Conservation (phyloP, 1,140 invertebrate species). For the Vanessa atalanta region DNA sequence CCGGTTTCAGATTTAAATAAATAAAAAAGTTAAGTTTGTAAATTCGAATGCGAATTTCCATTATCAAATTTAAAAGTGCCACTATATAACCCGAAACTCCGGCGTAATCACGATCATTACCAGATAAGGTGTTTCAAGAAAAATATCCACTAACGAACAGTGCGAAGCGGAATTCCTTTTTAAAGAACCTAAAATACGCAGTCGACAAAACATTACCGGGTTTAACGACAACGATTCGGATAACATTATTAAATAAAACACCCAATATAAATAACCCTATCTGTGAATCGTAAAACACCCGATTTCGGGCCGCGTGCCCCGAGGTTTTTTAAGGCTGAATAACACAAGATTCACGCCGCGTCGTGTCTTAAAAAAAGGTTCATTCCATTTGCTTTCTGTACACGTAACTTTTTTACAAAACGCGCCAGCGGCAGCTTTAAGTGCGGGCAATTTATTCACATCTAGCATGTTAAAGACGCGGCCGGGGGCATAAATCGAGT, state of each 20-base stretch:
- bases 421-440: constrained; percentile 36
- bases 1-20: constrained; percentile 6
- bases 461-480: constrained; percentile 45
- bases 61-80: constrained; percentile 24
- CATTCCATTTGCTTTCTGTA: constrained; percentile 40
- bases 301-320: constrained; percentile 49
- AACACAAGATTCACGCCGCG: constrained; percentile 44
- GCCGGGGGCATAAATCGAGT: constrained; percentile 56
- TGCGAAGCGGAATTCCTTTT: constrained; percentile 24
- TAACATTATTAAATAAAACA: constrained; percentile 68
- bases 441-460: constrained; percentile 50
- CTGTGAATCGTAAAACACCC: constrained; percentile 59
- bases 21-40: background rate
- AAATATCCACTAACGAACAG: constrained; percentile 28
- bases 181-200: constrained; percentile 32
- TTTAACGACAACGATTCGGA: constrained; percentile 39
- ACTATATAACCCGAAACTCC: constrained; percentile 21
- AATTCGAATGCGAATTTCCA: constrained; percentile 11
- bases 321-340: constrained; percentile 46
- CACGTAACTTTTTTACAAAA: constrained; percentile 49
- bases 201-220: constrained; percentile 37
- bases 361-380: constrained; percentile 38
- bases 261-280: constrained; percentile 64
- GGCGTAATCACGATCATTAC: constrained; percentile 26
- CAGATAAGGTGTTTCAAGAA: constrained; percentile 25